A percentile compares a stretch with the other conserved stretches of the same genome.
Conservation (phyloP, 53 echinoderm and acorn worm species). For the Stichopus horrens region DNA sequence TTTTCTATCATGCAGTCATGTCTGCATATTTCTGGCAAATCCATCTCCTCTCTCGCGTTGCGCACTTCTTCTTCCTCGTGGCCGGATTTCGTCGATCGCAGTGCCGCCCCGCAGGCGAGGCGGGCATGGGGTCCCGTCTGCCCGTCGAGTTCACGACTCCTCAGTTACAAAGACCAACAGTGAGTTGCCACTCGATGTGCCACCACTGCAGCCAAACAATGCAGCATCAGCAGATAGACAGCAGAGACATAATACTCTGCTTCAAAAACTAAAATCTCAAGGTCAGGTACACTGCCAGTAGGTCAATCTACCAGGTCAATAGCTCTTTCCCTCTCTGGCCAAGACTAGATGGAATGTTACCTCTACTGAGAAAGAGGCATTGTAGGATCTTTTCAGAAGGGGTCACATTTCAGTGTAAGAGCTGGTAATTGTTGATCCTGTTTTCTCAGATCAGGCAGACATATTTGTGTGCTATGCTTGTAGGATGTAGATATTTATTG, state of each 20-base stretch:
- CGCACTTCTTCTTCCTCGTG: too few relatives aligned
- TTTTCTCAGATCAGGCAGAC: too few relatives aligned
- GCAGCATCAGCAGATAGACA: neutral
- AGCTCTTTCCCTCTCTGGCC: neutral
- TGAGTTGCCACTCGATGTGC: constrained; percentile 1
- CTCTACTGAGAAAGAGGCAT: neutral
- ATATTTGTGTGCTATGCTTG: too few relatives aligned
- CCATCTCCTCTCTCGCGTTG: too few relatives aligned
- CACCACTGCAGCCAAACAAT: neutral
- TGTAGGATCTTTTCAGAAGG: too few relatives aligned
- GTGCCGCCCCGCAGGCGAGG: neutral
- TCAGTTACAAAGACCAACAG: neutral
- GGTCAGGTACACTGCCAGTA: neutral
- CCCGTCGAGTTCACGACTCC: neutral
- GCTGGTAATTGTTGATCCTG: too few relatives aligned
- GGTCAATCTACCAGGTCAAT: neutral
- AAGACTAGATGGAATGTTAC: neutral
- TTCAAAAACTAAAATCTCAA: neutral
- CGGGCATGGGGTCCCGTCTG: neutral
- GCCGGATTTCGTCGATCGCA: neutral
- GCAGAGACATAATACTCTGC: too few relatives aligned
- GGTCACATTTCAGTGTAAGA: too few relatives aligned
- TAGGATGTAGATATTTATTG: too few relatives aligned
- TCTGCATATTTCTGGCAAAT: too few relatives aligned
- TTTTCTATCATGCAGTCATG: too few relatives aligned